Conservation (phyloP, 1,140 invertebrate species). For the Phortica variegata region DNA sequence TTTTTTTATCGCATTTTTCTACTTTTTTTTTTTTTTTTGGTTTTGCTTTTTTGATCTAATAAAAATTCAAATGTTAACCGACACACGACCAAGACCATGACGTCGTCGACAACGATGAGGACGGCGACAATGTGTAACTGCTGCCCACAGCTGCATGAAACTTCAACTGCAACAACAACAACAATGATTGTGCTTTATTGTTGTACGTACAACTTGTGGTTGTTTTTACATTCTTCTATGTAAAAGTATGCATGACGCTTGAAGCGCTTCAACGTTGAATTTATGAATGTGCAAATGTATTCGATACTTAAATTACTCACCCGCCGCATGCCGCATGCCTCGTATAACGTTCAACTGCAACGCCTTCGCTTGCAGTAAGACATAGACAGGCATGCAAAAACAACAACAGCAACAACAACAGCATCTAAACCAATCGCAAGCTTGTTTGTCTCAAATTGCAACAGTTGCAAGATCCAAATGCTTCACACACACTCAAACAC, state of each 20-base stretch:
- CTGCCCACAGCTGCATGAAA: not conserved
- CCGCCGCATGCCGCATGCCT: constrained; percentile 2
- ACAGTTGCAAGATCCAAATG: too few relatives aligned
- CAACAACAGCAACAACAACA: too few relatives aligned
- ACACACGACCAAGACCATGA: constrained; percentile 25
- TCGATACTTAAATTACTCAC: constrained; percentile 30
- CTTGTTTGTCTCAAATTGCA: too few relatives aligned
- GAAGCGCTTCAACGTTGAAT: constrained; percentile 49
- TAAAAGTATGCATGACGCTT: constrained; percentile 34
- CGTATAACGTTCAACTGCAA: too few relatives aligned
- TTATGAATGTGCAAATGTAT: constrained; percentile 54
- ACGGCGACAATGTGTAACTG: constrained; percentile 10
- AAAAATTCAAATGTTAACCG: constrained; percentile 48
- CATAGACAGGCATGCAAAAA: too few relatives aligned
- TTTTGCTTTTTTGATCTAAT: constrained; percentile 37
- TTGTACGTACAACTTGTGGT: constrained; percentile 7
- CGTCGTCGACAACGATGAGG: not conserved
- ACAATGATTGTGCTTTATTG: not conserved
- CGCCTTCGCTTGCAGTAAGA: too few relatives aligned
- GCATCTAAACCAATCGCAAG: too few relatives aligned
- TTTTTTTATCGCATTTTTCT: too few relatives aligned
- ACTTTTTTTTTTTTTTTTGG: constrained; percentile 50
- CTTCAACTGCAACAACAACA: too few relatives aligned
- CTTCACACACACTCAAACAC: too few relatives aligned
- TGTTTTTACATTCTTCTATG: not conserved